Evolutionary conservation across 1,140 invertebrate genomes (phyloP), one percentile per base, ranked within the genome.

Genomic region (Leptinotarsa texana): DNA sequence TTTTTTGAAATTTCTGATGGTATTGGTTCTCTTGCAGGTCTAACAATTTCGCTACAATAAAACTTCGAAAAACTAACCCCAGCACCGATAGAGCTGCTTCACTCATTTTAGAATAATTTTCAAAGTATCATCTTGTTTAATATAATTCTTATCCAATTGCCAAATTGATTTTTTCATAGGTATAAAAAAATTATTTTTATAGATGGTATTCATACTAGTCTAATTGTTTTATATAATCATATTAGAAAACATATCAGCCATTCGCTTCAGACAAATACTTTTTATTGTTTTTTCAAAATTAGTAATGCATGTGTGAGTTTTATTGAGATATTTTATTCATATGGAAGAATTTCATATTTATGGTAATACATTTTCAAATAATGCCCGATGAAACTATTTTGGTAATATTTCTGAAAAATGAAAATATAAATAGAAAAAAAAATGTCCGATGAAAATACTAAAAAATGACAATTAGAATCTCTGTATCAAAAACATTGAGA

Each of bases 1-100:
- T 57, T 57, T 18, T 8, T 8, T 57, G 3, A 17, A 17, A 17
- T 57, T 69, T 18, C 68, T 75, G 47, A 71, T 74, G 69, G 68
- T 27, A 22, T 65, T 22, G 63, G 21, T 65, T 65, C 73, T 87
- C 33, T 89, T 90, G 83, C 90, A 95, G 93, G 87, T 90, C 90
- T 79, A 94, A 93, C 83, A 91, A 93, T 83, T 95, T 95, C 84
- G 93, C 93, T 63, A 95, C 93, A 70, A 93, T 95, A 81, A 95
- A 95, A 88, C 89, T 94, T 81, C 89, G 93, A 82, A 95, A 95
- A 88, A 93, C 93, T 74, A 84, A 80, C 69, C 91, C 93, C 87
- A 94, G 93, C 84, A 94, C 94, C 83, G 93, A 95, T 86, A 90
- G 93, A 80, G 94, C 93, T 68, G 93, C 92, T 78, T 93, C 94